Conservation (phyloP, 2,888 invertebrate genomes). For the Campoplex capitator region DNA sequence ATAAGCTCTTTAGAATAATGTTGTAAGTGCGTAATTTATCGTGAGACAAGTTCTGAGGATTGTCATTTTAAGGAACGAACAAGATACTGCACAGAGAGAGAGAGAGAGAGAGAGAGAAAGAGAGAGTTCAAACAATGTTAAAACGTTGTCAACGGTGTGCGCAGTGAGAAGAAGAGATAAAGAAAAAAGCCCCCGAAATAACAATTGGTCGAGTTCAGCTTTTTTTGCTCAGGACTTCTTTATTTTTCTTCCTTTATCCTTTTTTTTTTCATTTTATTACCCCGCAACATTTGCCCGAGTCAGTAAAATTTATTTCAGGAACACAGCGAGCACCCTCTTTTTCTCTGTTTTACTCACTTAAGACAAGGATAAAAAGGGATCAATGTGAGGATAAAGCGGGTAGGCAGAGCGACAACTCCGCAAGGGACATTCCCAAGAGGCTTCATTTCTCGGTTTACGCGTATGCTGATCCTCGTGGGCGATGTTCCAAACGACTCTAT, state of each 20-base stretch:
- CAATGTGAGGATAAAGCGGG: constrained; percentile 52
- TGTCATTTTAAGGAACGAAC: constrained; percentile 57
- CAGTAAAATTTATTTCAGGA: constrained; percentile 65
- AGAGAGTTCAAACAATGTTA: background rate
- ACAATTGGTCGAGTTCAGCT: background rate
- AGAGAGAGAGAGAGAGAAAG: background rate
- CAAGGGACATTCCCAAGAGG: constrained; percentile 53
- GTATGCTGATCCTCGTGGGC: constrained; percentile 70
- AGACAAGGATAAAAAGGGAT: constrained; percentile 19
- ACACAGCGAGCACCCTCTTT: constrained; percentile 36
- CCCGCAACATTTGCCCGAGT: constrained; percentile 58
- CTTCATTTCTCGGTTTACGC: constrained; percentile 62
- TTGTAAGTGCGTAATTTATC: constrained; percentile 69
- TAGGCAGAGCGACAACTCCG: constrained; percentile 37
- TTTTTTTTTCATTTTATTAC: constrained; percentile 9
- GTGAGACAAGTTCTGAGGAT: constrained; percentile 62
- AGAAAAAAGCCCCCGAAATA: background rate
- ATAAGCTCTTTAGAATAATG: constrained; percentile 65
- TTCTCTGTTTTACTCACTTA: constrained; percentile 13
- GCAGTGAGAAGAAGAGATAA: background rate
- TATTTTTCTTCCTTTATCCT: constrained; percentile 28
- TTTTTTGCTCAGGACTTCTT: background rate
- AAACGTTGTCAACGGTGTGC: background rate
- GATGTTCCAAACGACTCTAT: constrained; percentile 76
- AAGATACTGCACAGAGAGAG: constrained; percentile 2